Conservation (phyloP, 53 echinoderm and acorn worm genomes). For the Stichopus horrens region DNA sequence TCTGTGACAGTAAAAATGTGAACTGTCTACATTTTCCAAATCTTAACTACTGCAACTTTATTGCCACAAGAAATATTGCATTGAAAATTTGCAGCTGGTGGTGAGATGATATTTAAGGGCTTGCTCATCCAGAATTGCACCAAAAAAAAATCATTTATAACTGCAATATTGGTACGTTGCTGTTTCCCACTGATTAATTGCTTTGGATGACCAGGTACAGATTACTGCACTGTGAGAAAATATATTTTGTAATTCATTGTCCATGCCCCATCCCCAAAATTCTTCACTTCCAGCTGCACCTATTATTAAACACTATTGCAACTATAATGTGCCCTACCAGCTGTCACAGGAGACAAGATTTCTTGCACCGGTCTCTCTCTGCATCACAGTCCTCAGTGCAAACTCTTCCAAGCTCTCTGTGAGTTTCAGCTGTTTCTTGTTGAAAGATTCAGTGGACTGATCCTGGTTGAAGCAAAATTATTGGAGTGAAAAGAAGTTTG, state of each 20-base stretch:
- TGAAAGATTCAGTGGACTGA: conserved; percentile 68
- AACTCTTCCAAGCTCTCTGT: conserved; percentile 76
- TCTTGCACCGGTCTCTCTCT: conserved; percentile 71
- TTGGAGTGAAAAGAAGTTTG: too few species aligned
- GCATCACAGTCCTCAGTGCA: conserved; percentile 68
- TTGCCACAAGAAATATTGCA: too few species aligned
- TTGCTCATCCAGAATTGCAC: too few species aligned
- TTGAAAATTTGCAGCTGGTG: too few species aligned
- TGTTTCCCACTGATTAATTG: background rate
- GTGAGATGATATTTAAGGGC: too few species aligned
- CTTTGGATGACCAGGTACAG: background rate
- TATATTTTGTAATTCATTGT: background rate
- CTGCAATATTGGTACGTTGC: background rate
- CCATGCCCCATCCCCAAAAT: background rate
- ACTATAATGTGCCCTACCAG: conserved; percentile 44
- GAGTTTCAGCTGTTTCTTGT: conserved; percentile 75
- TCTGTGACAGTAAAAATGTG: too few species aligned
- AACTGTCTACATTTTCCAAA: too few species aligned
- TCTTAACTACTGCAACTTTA: too few species aligned
- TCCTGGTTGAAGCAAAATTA: conserved; percentile 37
- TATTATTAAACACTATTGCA: background rate
- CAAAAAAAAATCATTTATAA: too few species aligned
- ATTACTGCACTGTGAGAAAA: background rate
- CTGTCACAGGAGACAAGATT: conserved; percentile 83
- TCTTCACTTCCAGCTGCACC: background rate